A percentile compares a stretch with the other conserved stretches of the same genome.
Evolutionary conservation across 1,140 invertebrate genomes (phyloP).

Genomic region (Zaprionus camerounensis): DNA sequence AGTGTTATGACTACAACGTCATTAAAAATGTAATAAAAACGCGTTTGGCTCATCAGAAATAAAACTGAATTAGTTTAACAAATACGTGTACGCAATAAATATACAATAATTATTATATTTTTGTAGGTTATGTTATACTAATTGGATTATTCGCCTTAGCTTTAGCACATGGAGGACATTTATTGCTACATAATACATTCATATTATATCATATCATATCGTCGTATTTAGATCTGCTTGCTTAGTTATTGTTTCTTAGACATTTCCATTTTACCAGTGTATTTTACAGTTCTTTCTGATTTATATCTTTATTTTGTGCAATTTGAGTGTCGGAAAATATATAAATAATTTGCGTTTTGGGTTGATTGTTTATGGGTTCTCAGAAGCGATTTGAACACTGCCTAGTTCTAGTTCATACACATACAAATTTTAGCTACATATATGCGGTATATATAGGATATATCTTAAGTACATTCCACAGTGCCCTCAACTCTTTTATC

Average conservation of each 20-base stretch:
- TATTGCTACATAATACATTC: conserved; percentile 78
- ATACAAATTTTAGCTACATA: background rate
- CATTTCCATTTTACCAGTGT: conserved; percentile 6
- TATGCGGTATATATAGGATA: background rate
- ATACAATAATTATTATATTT: conserved; percentile 29
- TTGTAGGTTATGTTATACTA: conserved; percentile 2
- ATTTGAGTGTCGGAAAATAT: conserved; percentile 16
- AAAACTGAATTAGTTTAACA: conserved; percentile 71
- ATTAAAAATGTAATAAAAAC: conserved; percentile 72
- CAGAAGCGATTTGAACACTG: background rate
- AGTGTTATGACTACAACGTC: conserved; percentile 79
- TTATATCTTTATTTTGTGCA: conserved; percentile 20
- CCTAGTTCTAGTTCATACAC: background rate
- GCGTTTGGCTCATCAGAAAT: conserved; percentile 39
- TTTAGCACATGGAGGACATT: conserved; percentile 84
- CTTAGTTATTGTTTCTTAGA: conserved; percentile 5
- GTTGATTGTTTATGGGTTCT: conserved; percentile 1
- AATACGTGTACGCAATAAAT: conserved; percentile 56
- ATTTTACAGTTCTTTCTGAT: conserved; percentile 18
- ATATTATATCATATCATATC: conserved; percentile 25
- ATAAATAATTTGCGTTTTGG: conserved; percentile 10
- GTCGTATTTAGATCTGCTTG: conserved; percentile 30
- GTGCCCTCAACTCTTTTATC: background rate
- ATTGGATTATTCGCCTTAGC: conserved; percentile 60
- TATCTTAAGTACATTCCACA: conserved; percentile 1